Conservation (phyloP, 92 coral and sea anemone species). For the Zoanthus sociatus region DNA sequence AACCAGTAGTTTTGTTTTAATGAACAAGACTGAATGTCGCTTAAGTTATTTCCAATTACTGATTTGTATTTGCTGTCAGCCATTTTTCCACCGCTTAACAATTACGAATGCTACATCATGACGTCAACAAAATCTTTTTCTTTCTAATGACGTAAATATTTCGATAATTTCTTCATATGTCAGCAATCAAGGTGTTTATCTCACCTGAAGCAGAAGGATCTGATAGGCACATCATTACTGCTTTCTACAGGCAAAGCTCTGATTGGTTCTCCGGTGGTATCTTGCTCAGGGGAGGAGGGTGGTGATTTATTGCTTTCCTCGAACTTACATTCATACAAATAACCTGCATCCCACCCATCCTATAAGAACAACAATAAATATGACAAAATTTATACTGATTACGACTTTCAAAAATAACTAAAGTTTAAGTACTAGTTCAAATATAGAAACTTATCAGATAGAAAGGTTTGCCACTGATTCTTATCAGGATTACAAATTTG, state of each 20-base stretch:
- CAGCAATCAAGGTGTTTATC: neutral
- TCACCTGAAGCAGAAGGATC: conserved; percentile 91
- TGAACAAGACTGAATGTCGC: no score
- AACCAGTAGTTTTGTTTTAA: no score
- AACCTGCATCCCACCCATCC: conserved; percentile 99
- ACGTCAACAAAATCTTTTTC: neutral
- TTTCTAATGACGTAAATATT: neutral
- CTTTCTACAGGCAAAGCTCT: conserved; percentile 84
- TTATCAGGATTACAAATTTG: no score
- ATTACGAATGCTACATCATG: neutral
- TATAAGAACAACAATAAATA: conserved; percentile 9
- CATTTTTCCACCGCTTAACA: no score
- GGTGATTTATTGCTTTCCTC: conserved; percentile 67
- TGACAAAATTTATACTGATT: neutral
- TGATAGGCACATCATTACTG: conserved; percentile 87
- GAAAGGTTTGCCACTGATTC: no score
- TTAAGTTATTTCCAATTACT: no score
- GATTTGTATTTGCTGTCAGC: no score
- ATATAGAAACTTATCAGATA: no score
- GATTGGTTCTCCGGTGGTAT: conserved; percentile 81
- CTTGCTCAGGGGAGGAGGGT: conserved; percentile 69
- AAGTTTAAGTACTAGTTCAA: no score
- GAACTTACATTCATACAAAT: conserved; percentile 94
- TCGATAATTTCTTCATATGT: neutral
- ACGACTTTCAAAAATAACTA: no score